Evolutionary conservation across 2,888 invertebrate genomes (phyloP), one percentile per base, ranked within the genome.

Genomic region (Chymomyza caudatula): DNA sequence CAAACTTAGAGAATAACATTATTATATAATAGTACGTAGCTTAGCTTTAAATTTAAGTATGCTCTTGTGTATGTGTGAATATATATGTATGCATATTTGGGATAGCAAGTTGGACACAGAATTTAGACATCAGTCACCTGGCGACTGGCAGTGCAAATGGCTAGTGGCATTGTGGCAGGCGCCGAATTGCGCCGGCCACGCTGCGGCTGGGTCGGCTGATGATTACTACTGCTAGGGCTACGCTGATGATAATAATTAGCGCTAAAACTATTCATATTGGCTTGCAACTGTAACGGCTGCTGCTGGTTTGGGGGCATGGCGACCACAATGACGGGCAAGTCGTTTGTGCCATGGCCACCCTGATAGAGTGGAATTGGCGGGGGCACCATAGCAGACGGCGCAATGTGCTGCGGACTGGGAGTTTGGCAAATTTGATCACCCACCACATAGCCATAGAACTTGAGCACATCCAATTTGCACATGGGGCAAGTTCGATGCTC

Each of bases 381-480:
- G 37, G 54, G 64, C 63, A 51, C 52, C 44, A 59, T 65, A 22
- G 52, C 63, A 70, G 22, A 55, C 59, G 73, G 67, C 22, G 78
- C 76, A 59, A 71, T 76, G 59, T 85, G 88, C 55, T 85, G 87
- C 17, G 88, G 88, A 78, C 88, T 89, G 69, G 89, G 88, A 23
- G 88, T 89, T 82, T 88, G 79, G 73, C 85, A 82, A 60, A 88
- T 88, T 78, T 88, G 87, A 73, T 90, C 91, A 93, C 94, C 94
- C 90, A 95, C 96, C 93, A 95, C 95, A 91, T 95, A 95, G 74
- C 96, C 96, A 87, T 96, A 96, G 89, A 95, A 94, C 88, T 97
- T 95, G 70, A 98, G 93, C 81, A 98, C 98, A 91, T 98, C 98
- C 94, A 96, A 94, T 91, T 98, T 98, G 92, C 98, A 98, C 97